phyloP scores from a whole-genome alignment of 2,113 vertebrate species.

The Nestor notabilis region DNA sequence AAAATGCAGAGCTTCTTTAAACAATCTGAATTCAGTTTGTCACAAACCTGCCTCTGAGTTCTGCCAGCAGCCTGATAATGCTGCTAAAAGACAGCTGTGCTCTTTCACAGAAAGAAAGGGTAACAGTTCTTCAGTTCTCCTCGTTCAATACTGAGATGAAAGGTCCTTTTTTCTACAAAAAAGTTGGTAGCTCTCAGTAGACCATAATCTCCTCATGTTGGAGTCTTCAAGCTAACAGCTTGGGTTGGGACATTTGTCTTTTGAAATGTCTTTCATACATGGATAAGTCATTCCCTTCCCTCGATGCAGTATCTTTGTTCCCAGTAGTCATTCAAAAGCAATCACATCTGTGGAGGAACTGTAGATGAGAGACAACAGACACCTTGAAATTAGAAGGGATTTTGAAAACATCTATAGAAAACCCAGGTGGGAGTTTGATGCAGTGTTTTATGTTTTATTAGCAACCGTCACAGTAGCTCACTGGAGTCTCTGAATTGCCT shows the following conservation, averaged over 20 bases:
- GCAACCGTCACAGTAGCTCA: not conserved
- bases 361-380: not conserved
- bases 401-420: not conserved
- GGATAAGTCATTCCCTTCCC: not conserved
- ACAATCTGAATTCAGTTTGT: not conserved
- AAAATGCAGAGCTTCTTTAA: not conserved
- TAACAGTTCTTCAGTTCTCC: not conserved
- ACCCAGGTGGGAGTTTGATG: not conserved
- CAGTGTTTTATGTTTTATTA: not conserved
- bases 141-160: not conserved
- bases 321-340: not conserved
- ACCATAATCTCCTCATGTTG: not conserved
- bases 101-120: not conserved
- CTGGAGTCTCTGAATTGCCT: not conserved
- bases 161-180: not conserved
- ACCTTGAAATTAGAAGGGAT: not conserved
- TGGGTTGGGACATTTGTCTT: not conserved
- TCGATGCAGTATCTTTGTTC: not conserved
- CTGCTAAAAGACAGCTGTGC: not conserved
- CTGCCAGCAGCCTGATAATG: not conserved
- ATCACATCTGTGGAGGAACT: not conserved
- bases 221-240: slow-evolving; percentile 11
- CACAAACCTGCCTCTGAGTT: not conserved
- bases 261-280: not conserved
- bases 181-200: not conserved